Conservation (phyloP, 2,113 vertebrate genomes). For the Orthonyx spaldingii region DNA sequence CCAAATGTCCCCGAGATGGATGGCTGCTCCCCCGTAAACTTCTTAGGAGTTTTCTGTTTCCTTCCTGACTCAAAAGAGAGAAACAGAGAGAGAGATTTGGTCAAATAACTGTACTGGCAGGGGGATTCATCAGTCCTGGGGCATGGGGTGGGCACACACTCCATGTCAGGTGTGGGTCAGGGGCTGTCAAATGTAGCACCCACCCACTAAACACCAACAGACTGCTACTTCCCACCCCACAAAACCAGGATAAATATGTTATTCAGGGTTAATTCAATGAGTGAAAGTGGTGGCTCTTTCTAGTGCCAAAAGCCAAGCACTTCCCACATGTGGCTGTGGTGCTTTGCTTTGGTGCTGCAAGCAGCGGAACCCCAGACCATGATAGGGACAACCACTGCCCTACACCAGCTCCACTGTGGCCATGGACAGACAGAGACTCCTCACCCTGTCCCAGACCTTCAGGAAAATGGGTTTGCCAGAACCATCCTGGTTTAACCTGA, state of each 20-base stretch:
- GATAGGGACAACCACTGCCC: neutral
- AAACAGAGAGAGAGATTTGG: slow-evolving; percentile 69
- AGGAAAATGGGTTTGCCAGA: neutral
- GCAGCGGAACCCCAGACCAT: neutral
- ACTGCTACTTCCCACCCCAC: neutral
- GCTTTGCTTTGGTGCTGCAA: neutral
- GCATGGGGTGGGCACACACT: neutral
- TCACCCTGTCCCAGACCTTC: neutral
- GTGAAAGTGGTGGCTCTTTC: neutral
- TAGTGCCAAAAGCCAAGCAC: neutral
- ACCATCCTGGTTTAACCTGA: neutral
- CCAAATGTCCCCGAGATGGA: slow-evolving; percentile 97
- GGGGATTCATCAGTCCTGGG: neutral
- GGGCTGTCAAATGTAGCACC: neutral
- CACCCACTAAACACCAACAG: neutral
- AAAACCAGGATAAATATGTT: neutral
- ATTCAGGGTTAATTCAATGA: neutral
- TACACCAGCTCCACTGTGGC: neutral
- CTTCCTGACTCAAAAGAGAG: slow-evolving; percentile 90
- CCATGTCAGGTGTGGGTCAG: neutral
- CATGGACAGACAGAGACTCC: neutral
- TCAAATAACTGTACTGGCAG: slow-evolving; percentile 69
- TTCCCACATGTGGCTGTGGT: neutral
- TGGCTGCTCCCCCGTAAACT: slow-evolving; percentile 97
- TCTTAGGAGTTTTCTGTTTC: slow-evolving; percentile 99